phyloP scores from a whole-genome alignment of 2,888 invertebrate species.

The Pseudococcus viburni region DNA sequence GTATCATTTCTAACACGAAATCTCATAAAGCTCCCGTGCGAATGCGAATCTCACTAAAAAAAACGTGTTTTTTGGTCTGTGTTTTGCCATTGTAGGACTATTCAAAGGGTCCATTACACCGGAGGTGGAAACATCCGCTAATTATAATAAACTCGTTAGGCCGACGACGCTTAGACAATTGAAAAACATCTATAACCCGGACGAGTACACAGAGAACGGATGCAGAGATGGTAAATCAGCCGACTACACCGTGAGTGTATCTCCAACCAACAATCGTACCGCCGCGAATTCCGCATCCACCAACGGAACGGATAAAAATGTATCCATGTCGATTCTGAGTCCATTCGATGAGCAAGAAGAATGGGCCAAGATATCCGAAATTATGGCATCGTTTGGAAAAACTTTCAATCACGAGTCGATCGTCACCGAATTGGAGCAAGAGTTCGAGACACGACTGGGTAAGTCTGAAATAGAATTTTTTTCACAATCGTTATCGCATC shows the following conservation, averaged over 20 bases:
- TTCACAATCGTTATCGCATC: neutral
- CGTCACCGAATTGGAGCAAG: slow-evolving; percentile 83
- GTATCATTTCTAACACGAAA: neutral
- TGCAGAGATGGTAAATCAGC: slow-evolving; percentile 53
- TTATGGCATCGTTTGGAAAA: slow-evolving; percentile 94
- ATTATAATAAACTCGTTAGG: slow-evolving; percentile 75
- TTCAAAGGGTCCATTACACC: slow-evolving; percentile 83
- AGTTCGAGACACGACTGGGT: slow-evolving; percentile 82
- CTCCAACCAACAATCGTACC: slow-evolving; percentile 51
- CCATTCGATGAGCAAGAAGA: slow-evolving; percentile 95
- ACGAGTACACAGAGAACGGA: slow-evolving; percentile 35
- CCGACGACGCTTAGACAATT: slow-evolving; percentile 83
- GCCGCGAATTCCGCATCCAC: slow-evolving; percentile 67
- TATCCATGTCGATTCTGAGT: slow-evolving; percentile 75
- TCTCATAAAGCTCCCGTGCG: neutral
- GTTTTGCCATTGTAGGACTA: slow-evolving; percentile 76
- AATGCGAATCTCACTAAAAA: neutral
- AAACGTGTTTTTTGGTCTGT: neutral
- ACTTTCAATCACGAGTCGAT: slow-evolving; percentile 84
- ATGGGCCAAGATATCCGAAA: slow-evolving; percentile 96
- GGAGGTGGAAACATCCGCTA: slow-evolving; percentile 72
- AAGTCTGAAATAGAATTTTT: neutral
- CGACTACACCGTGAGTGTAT: slow-evolving; percentile 59
- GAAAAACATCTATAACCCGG: slow-evolving; percentile 79
- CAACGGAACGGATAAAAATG: slow-evolving; percentile 68